Evolutionary conservation across 2,797 vertebrate species (phyloP), one percentile per base, ranked within the genome.

Genomic region (Lagocephalus sceleratus): DNA sequence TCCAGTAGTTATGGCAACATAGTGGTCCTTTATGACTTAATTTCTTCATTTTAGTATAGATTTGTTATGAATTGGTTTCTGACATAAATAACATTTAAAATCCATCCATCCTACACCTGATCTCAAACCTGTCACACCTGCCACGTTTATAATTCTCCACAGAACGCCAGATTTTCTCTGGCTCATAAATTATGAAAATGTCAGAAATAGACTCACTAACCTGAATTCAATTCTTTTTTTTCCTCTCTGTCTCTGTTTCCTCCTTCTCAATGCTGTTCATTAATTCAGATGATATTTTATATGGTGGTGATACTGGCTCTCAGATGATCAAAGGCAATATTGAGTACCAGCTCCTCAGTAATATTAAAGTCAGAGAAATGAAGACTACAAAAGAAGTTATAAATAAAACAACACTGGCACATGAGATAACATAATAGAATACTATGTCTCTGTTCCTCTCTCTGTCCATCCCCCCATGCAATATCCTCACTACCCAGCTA

Each of bases 121-220:
- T 60, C 50, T 61, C 60, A 51, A 60, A 35, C 61, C 32, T 43
- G 25, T 42, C 66, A 41, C n/a, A 54, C 55, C 38, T 25, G 9
- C 47, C 54, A 47, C 6, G 53, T 40, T 68, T 63, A 6, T 63
- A 67, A 71, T 51, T 57, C 39, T 47, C 40, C 17, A 43, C 23
- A 49, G 23, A 20, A 20, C 39, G 21, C 32, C 51, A 7, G 44
- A 51, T 57, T 68, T 65, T 52, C 20, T 57, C 23, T 41, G 46
- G 62, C 68, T 73, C 49, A 57, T 53, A 15, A 54, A 60, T 69
- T 39, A 47, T 57, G n/a, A 56, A 42, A 59, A 66, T 57, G 60
- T 11, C 48, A 35, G 42, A 26, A 25, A 25, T 16, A 29, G 21
- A 47, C 55, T 50, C 39, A 20, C 23, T 45, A 56, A 60, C n/a